Evolutionary conservation across 1,140 invertebrate species (phyloP).

Genomic region (Zaprionus capensis): DNA sequence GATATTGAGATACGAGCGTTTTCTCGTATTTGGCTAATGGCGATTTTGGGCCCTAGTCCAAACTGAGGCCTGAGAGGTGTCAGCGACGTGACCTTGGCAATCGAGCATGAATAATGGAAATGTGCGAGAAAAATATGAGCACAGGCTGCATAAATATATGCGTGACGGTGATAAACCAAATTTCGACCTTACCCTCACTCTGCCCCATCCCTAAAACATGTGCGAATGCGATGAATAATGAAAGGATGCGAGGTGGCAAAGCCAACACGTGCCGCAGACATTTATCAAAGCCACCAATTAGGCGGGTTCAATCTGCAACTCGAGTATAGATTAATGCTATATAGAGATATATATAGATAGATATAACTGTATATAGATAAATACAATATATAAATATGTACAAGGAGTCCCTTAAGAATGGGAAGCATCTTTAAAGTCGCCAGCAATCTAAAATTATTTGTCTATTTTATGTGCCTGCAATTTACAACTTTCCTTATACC

Average conservation of each 20-base stretch:
- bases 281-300: conserved; percentile 43
- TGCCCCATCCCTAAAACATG: neutral
- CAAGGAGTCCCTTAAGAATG: neutral
- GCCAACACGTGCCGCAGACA: conserved; percentile 6
- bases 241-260: conserved; percentile 1
- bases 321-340: neutral
- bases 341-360: no score
- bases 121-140: conserved; percentile 35
- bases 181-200: neutral
- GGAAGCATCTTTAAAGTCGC: neutral
- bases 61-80: conserved; percentile 17
- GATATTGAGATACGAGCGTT: conserved; percentile 52
- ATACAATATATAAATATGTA: no score
- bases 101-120: conserved; percentile 60
- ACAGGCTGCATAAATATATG: conserved; percentile 33
- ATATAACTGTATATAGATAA: no score
- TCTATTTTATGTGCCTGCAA: conserved; percentile 25
- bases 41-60: conserved; percentile 19
- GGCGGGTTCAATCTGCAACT: conserved; percentile 4
- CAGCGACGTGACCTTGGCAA: conserved; percentile 52
- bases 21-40: conserved; percentile 42
- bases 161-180: conserved; percentile 33
- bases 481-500: conserved; percentile 31
- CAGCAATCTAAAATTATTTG: conserved; percentile 1
- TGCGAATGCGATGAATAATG: conserved; percentile 10